Evolutionary conservation across 2,888 invertebrate genomes (phyloP).

Genomic region (Torymus texanus): DNA sequence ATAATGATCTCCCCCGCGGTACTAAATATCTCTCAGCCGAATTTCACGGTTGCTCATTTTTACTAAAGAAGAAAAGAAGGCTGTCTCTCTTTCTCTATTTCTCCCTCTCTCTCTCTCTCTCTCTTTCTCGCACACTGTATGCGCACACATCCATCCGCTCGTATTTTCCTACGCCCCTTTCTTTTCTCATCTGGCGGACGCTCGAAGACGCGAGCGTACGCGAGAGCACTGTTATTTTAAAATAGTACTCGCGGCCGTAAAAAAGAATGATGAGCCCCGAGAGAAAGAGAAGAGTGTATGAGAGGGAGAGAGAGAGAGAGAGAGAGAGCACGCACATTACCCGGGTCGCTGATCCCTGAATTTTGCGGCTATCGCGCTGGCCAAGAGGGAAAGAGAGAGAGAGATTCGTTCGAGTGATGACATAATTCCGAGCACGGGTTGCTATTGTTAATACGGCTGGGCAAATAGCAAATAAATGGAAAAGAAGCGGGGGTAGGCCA

Average conservation of each 20-base stretch:
- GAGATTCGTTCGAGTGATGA: conserved; percentile 44
- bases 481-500: neutral
- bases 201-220: conserved; percentile 56
- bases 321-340: conserved; percentile 37
- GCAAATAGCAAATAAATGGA: too few relatives aligned
- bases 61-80: neutral
- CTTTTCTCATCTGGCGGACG: conserved; percentile 41
- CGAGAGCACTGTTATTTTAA: conserved; percentile 68
- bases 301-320: conserved; percentile 56
- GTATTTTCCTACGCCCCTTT: conserved; percentile 5
- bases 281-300: conserved; percentile 19
- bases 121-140: neutral
- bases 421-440: conserved; percentile 42
- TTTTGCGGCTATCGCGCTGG: conserved; percentile 37
- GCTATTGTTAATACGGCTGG: conserved; percentile 44
- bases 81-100: neutral
- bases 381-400: neutral
- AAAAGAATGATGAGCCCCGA: conserved; percentile 68
- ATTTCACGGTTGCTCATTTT: conserved; percentile 8
- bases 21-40: conserved; percentile 26
- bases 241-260: conserved; percentile 70
- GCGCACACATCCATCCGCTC: neutral
- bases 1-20: neutral
- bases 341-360: conserved; percentile 52
- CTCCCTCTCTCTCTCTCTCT: neutral